phyloP scores from a whole-genome alignment of 2,797 vertebrate genomes.

The Sphenopsis melanotis region DNA sequence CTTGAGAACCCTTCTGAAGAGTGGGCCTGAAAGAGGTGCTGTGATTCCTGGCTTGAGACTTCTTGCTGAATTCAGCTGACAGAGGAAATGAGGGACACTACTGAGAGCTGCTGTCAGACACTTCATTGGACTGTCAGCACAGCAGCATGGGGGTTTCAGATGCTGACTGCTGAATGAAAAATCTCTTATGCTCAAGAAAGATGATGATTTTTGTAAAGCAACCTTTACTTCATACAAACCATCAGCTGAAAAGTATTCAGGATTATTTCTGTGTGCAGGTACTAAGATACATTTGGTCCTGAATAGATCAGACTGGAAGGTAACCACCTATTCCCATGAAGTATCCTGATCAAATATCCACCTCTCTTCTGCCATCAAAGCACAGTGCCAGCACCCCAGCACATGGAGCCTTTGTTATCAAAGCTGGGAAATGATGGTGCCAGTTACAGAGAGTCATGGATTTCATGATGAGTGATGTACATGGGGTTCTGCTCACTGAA shows the following conservation, averaged over 20 bases:
- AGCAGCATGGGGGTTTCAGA: constrained; percentile 18
- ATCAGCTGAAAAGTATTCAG: not conserved
- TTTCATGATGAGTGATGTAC: not conserved
- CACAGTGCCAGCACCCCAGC: not conserved
- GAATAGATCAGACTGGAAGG: not conserved
- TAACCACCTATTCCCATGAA: not conserved
- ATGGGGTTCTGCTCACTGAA: not conserved
- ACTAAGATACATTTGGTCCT: not conserved
- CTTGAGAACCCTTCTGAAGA: not conserved
- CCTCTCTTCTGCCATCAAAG: not conserved
- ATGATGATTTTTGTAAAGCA: not conserved
- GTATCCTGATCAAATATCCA: not conserved
- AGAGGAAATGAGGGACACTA: not conserved
- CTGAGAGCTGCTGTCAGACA: not conserved
- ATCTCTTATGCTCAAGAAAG: not conserved
- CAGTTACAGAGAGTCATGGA: not conserved
- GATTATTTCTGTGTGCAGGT: not conserved
- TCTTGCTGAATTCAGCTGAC: not conserved
- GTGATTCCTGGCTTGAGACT: not conserved
- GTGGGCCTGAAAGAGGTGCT: not conserved
- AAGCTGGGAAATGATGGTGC: not conserved
- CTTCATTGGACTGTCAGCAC: constrained; percentile 3
- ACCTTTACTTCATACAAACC: not conserved
- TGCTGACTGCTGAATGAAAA: not conserved
- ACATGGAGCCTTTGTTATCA: not conserved